phyloP scores from a whole-genome alignment of 1,140 invertebrate species.

The roundworm (Caenorhabditis elegans) region DNA sequence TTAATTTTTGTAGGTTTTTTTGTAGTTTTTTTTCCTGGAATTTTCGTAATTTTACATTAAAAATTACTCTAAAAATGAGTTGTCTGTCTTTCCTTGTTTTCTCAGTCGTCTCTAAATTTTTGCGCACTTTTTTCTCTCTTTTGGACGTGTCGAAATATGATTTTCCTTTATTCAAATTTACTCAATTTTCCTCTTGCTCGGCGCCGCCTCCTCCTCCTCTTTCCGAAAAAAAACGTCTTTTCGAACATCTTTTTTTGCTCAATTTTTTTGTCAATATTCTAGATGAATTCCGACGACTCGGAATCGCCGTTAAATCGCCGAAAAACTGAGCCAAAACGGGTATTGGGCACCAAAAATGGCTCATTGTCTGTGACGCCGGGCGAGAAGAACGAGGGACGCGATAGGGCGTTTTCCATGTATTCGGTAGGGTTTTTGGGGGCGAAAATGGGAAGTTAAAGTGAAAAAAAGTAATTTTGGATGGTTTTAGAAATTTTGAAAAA shows the following conservation, averaged over 20 bases:
- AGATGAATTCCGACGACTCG: neutral
- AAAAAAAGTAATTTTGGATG: no score
- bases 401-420: constrained; percentile 33
- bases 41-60: neutral
- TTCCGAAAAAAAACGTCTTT: neutral
- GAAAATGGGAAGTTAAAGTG: no score
- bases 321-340: constrained; percentile 17
- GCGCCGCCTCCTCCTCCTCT: neutral
- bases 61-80: neutral
- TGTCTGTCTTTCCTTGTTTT: neutral
- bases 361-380: neutral
- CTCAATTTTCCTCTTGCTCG: neutral
- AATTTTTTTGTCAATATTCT: neutral
- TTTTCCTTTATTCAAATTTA: constrained; percentile 2
- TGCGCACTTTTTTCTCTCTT: neutral
- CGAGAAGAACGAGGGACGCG: neutral
- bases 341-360: neutral
- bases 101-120: neutral
- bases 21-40: neutral
- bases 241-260: neutral
- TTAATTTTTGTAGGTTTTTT: no score
- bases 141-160: neutral
- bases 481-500: no score
- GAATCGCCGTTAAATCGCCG: neutral
- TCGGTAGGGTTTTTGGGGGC: neutral